phyloP scores from a whole-genome alignment of 2,113 vertebrate genomes.

The Apodemus sylvaticus region DNA sequence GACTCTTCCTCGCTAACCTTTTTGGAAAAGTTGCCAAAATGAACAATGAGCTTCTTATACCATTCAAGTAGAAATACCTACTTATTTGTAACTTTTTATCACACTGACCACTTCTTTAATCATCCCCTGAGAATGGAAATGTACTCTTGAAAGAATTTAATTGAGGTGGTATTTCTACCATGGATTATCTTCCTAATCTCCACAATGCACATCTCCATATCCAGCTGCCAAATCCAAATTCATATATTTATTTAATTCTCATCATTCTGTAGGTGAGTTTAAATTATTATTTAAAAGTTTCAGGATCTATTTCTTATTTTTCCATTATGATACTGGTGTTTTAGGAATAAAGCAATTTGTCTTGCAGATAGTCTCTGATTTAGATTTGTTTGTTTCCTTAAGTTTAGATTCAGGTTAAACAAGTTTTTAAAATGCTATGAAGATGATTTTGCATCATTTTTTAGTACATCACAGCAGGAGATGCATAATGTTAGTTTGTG shows the following conservation, averaged over 20 bases:
- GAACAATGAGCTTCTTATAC: not conserved
- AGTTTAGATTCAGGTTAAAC: not conserved
- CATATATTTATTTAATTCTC: not conserved
- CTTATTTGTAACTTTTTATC: not conserved
- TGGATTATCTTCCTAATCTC: not conserved
- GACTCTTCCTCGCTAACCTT: not conserved
- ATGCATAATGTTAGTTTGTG: not conserved
- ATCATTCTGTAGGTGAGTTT: not conserved
- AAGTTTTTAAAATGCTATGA: not conserved
- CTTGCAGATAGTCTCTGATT: not conserved
- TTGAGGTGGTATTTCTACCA: not conserved
- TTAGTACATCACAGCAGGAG: not conserved
- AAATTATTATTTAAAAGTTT: not conserved
- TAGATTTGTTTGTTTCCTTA: slow-evolving; percentile 10
- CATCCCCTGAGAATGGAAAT: not conserved
- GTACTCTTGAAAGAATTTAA: not conserved
- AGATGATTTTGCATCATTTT: not conserved
- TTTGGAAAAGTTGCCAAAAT: not conserved
- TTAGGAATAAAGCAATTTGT: slow-evolving; percentile 11
- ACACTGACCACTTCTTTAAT: not conserved
- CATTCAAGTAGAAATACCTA: not conserved
- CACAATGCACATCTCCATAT: not conserved
- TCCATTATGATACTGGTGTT: not conserved
- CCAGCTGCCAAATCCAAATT: not conserved
- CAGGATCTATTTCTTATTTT: not conserved